A percentile compares a stretch with the other conserved stretches of the same genome.
phyloP scores from a whole-genome alignment of 2,797 vertebrate species.

The Alfaro cultratus region DNA sequence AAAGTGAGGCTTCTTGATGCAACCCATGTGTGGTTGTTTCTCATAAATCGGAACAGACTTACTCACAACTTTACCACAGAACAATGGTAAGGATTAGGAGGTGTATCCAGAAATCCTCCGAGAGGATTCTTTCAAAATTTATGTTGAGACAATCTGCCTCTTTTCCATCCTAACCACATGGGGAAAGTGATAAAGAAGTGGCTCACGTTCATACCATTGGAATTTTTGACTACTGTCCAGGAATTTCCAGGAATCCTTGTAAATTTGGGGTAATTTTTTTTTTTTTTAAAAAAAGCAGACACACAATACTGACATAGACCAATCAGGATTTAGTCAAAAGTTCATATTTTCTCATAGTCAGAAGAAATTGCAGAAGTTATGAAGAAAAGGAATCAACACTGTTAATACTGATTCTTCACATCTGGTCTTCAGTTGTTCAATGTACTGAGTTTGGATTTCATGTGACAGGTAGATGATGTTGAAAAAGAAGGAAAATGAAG shows the following conservation, averaged over 20 bases:
- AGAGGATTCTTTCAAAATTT: neutral
- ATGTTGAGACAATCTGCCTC: neutral
- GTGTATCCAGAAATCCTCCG: neutral
- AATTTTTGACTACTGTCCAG: neutral
- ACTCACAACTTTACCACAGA: neutral
- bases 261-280: neutral
- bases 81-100: neutral
- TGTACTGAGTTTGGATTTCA: neutral
- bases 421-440: neutral
- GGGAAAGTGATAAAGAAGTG: neutral
- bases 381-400: neutral
- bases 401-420: neutral
- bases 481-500: neutral
- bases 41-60: neutral
- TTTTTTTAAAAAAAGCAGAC: neutral
- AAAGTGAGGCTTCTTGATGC: neutral
- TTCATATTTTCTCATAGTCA: neutral
- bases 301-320: neutral
- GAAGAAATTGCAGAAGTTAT: neutral
- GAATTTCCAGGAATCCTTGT: neutral
- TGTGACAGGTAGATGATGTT: neutral
- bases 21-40: neutral
- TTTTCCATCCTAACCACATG: neutral
- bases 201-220: neutral
- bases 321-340: neutral